Evolutionary conservation across 2,888 invertebrate species (phyloP).

Genomic region (Aradus depressus): DNA sequence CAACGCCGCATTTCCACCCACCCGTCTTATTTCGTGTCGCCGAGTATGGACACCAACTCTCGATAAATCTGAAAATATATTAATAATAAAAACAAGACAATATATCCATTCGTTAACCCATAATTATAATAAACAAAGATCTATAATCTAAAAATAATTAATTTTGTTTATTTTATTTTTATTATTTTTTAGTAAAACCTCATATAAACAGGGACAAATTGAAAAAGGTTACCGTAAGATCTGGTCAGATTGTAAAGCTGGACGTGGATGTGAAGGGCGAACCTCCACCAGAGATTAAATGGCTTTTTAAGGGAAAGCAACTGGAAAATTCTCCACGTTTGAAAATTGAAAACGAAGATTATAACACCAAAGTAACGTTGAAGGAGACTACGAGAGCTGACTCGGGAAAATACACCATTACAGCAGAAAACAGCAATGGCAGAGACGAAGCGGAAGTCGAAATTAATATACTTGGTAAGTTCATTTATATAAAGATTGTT

Average conservation of each 20-base stretch:
- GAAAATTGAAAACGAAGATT: constrained; percentile 81
- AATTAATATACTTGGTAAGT: constrained; percentile 65
- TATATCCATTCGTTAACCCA: too few relatives aligned
- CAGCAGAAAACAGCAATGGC: constrained; percentile 87
- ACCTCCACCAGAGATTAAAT: constrained; percentile 83
- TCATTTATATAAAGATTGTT: too few relatives aligned
- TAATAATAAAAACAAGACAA: too few relatives aligned
- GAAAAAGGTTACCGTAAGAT: constrained; percentile 74
- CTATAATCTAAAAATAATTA: too few relatives aligned
- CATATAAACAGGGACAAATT: constrained; percentile 89
- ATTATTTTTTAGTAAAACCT: constrained; percentile 68
- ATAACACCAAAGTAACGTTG: constrained; percentile 76
- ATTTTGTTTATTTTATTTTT: too few relatives aligned
- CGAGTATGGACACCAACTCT: too few relatives aligned
- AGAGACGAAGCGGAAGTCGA: constrained; percentile 90
- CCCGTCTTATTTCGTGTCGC: too few relatives aligned
- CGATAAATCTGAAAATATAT: too few relatives aligned
- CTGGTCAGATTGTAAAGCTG: constrained; percentile 78
- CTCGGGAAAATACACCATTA: constrained; percentile 81
- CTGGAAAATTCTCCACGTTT: constrained; percentile 54
- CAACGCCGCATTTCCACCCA: too few relatives aligned
- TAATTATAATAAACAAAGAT: too few relatives aligned
- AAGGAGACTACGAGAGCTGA: constrained; percentile 71
- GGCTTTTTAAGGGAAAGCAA: constrained; percentile 58
- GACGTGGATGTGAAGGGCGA: constrained; percentile 94